Base-by-base conservation (phyloP, 2,888 invertebrate genomes). In the Omphaloscelis lunosa region DNA sequence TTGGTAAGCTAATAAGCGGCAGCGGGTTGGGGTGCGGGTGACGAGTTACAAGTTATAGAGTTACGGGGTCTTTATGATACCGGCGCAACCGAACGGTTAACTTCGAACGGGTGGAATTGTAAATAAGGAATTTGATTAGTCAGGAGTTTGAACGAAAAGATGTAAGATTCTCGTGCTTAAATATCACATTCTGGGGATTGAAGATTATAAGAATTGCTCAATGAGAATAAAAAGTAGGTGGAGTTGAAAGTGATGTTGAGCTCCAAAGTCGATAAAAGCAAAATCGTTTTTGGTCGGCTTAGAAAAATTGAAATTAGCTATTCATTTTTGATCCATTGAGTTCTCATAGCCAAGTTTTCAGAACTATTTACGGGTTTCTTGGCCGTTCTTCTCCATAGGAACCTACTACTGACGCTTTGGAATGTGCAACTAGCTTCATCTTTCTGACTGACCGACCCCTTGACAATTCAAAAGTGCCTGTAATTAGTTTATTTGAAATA, bases 1-100 rank as follows among this genome's bases (percentile, higher is more conserved):
- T 94, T 95, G 94, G 93, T 95, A 95, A 96, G 96, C 95, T 95
- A 95, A 96, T 95, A 96, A 95, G 92, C 90, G 93, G 89, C 87
- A 4, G 91, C 92, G 94, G 92, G 93, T 91, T 91, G 91, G 83
- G 89, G 89, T 86, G 88, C 89, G 88, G 80, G 83, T 70, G 75
- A 85, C 75, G 78, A 51, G 83, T 77, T 41, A 85, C 63, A 45
- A 78, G 78, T 82, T 78, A 78, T 51, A 77, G 56, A 72, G 82
- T 71, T 20, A 29, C 61, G 71, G 80, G 78, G 79, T 69, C 80
- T 76, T 70, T 71, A 59, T 82, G 75, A 79, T 83, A 77, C 79
- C 77, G 65, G 63, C 56, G 69, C 58, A 45, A 56, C 29, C 45
- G 51, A 76, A 77, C 71, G 74, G 81, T 85, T 88, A 85, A 89